Base-by-base conservation (phyloP, 2,888 invertebrate genomes). In the Oscheius myriophilus region DNA sequence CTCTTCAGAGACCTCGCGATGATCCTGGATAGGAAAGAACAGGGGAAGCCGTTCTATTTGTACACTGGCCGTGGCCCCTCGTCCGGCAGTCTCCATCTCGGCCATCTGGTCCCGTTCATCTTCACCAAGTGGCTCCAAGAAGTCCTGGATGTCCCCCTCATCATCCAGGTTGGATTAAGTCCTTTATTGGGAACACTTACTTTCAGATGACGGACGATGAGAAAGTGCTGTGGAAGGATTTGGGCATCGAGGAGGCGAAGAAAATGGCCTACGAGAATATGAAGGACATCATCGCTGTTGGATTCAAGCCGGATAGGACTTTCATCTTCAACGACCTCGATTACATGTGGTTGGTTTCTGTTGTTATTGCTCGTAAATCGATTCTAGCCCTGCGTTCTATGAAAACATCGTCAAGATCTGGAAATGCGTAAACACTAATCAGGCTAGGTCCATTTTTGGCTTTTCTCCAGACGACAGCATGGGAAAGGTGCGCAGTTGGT, bases 371-470 rank as follows among this genome's bases (percentile, higher is more conserved):
- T 25, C 21, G 42, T n/a, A 16, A 53, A 52, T 23, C 25, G 1
- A 46, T 53, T 90, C 0, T 87, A 94, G 94, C 85, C 92, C 94
- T 49, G 92, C 92, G 12, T 95, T 97, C 88, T 97, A 96, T 88
- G 92, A 92, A 83, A 97, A 95, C 87, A 92, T 98, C 90, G 90
- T 93, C 39, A 90, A 93, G 79, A 92, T 98, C 85, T 95, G 96
- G 88, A 95, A 93, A 87, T 92, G 92, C 84, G 95, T 98, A 18
- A 98, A 96, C 0, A 95, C 92, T 86, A 99, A 98, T 88, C 97
- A 98, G 89, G 95, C 94, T 1, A 95, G 95, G 87, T 95, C 95
- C 4, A 97, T 98, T 77, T 99, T 99, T 88, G 98, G 98, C 0
- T 97, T 99, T 87, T 92, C 92, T 0, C 96, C 96, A 83, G 94